A percentile compares a stretch with the other conserved stretches of the same genome.
Evolutionary conservation across 2,113 vertebrate species (phyloP).

Genomic region (Clarias macrocephalus): DNA sequence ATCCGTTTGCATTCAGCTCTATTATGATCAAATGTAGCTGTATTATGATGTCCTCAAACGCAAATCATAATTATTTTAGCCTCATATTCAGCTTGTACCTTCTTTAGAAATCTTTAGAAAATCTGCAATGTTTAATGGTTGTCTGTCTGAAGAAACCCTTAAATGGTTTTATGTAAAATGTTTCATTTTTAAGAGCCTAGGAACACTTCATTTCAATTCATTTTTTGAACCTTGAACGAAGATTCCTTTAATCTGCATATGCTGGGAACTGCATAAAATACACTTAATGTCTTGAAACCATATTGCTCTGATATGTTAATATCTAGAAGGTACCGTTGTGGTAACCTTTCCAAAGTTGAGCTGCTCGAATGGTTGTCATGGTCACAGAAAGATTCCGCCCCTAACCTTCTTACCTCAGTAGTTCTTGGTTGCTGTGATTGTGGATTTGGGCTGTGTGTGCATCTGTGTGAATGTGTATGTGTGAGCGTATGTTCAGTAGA

Average conservation of each 20-base stretch:
- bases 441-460: background rate
- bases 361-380: background rate
- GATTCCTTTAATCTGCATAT: background rate
- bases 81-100: background rate
- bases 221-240: background rate
- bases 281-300: background rate
- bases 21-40: background rate
- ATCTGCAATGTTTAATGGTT: background rate
- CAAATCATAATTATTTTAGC: background rate
- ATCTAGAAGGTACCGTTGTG: background rate
- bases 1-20: background rate
- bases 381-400: background rate
- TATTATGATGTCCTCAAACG: background rate
- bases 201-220: background rate
- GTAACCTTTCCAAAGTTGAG: background rate
- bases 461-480: constrained; percentile 12
- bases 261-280: background rate
- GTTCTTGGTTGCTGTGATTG: background rate
- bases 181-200: background rate
- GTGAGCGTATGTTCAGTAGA: constrained; percentile 3
- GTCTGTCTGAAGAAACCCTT: background rate
- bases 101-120: background rate
- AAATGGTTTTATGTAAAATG: background rate
- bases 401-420: background rate
- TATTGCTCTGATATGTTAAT: background rate